Conservation (phyloP, 2,113 vertebrate genomes). For the Engraulis encrasicolus region DNA sequence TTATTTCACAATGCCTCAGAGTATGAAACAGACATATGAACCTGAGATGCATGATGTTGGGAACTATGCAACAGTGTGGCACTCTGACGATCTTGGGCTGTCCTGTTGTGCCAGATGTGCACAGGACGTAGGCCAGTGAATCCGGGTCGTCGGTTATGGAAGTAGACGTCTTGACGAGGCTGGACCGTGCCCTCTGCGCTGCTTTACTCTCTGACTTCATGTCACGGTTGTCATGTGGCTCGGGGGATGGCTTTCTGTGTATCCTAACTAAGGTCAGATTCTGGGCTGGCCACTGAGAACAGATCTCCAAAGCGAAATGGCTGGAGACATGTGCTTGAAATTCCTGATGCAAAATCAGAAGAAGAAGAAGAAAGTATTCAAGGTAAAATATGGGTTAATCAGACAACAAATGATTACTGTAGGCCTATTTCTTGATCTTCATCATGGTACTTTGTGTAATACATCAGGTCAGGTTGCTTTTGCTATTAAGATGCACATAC, state of each 20-base stretch:
- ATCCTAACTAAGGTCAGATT: slow-evolving; percentile 78
- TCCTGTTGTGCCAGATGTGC: slow-evolving; percentile 96
- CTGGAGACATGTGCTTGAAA: slow-evolving; percentile 71
- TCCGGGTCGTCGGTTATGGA: slow-evolving; percentile 39
- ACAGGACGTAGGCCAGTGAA: slow-evolving; percentile 85
- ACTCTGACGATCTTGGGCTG: slow-evolving; percentile 90
- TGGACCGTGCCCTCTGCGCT: not conserved
- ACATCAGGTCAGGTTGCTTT: not conserved
- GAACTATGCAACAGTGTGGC: slow-evolving; percentile 89
- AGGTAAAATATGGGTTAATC: too few species aligned
- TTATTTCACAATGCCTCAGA: not conserved
- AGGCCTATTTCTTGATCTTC: not conserved
- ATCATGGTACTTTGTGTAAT: not conserved
- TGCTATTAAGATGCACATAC: not conserved
- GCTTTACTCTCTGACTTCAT: not conserved
- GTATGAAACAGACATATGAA: slow-evolving; percentile 62
- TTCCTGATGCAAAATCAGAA: slow-evolving; percentile 73
- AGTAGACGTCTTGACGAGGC: not conserved
- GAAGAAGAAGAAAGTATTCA: slow-evolving; percentile 26
- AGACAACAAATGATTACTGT: too few species aligned
- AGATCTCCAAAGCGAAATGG: slow-evolving; percentile 59
- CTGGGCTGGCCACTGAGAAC: slow-evolving; percentile 64
- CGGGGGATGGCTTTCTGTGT: slow-evolving; percentile 14
- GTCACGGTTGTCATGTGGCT: too few species aligned
- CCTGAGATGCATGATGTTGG: slow-evolving; percentile 92